A percentile compares a stretch with the other conserved stretches of the same genome.
Conservation (phyloP, 2,797 vertebrate species). For the Ctenopoma kingsleyae region DNA sequence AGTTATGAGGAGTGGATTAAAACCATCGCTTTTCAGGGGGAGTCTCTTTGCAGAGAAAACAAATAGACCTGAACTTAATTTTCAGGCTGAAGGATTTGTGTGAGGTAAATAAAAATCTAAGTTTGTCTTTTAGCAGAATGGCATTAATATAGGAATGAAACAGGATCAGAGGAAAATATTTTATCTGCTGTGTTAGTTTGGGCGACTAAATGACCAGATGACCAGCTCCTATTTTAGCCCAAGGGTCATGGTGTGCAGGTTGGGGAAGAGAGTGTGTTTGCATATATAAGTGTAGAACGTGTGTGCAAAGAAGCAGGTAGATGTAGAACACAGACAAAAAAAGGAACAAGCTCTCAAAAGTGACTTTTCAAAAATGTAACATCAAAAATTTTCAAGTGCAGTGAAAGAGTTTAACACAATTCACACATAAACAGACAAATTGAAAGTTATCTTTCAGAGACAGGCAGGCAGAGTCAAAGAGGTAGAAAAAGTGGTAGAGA, state of each 20-base stretch:
- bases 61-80: constrained; percentile 35
- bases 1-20: constrained; percentile 33
- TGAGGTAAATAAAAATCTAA: constrained; percentile 37
- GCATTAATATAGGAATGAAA: constrained; percentile 10
- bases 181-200: constrained; percentile 18
- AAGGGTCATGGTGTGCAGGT: constrained; percentile 16
- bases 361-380: not conserved
- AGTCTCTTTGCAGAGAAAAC: constrained; percentile 26
- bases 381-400: not conserved
- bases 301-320: not conserved
- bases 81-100: constrained; percentile 29
- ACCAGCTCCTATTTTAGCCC: constrained; percentile 31
- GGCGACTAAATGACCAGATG: constrained; percentile 31
- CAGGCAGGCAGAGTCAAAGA: constrained; percentile 4
- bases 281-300: not conserved
- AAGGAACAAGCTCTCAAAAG: not conserved
- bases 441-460: constrained; percentile 17
- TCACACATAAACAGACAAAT: constrained; percentile 4
- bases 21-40: constrained; percentile 6
- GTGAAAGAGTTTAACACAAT: not conserved
- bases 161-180: constrained; percentile 27
- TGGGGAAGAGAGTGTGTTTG: not conserved
- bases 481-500: constrained; percentile 16
- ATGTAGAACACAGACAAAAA: constrained; percentile 3
- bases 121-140: constrained; percentile 22